Base-by-base conservation (phyloP, 2,113 vertebrate genomes). In the Cyphomyrus plagiostoma region DNA sequence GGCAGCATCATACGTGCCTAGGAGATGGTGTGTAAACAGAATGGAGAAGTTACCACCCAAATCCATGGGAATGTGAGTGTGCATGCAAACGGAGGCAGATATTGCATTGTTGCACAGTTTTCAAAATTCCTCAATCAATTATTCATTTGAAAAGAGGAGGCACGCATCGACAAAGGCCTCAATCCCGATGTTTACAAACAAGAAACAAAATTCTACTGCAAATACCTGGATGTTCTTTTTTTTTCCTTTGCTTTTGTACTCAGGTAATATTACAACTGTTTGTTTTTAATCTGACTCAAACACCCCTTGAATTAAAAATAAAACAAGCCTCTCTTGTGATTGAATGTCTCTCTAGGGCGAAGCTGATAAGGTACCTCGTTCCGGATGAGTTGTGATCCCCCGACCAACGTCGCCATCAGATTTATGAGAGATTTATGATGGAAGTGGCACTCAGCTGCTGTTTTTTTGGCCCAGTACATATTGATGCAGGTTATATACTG, bases 1-100 rank as follows among this genome's bases (percentile, higher is more conserved):
- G 95, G 94, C 94, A 95, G 94, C 91, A 95, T 91, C 94, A 95
- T 93, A 91, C 5, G 92, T 91, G 92, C 94, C 94, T 94, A 93
- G 91, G 95, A 94, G 95, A 94, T 91, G 94, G 94, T 91, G 89
- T 94, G 93, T 93, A 93, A 95, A 94, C 90, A 91, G 89, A 83
- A 94, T 93, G 91, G 88, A 92, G 94, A 94, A 86, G 88, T 26
- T 23, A 52, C 53, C 49, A 45, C 92, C 88, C 90, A 49, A 91
- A 90, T 93, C 91, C 89, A 53, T 89, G 91, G 93, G 94, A 93
- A 93, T 93, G 58, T 58, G 90, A 92, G 92, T 23, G 23, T 83
- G 10, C 86, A 91, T 86, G 53, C 89, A 74, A 53, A 92, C 35
- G 13, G 49, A 88, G 90, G 92, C 92, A 91, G 94, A 93, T 91